Conservation (phyloP, 2,888 invertebrate genomes). For the Coremacera marginata region DNA sequence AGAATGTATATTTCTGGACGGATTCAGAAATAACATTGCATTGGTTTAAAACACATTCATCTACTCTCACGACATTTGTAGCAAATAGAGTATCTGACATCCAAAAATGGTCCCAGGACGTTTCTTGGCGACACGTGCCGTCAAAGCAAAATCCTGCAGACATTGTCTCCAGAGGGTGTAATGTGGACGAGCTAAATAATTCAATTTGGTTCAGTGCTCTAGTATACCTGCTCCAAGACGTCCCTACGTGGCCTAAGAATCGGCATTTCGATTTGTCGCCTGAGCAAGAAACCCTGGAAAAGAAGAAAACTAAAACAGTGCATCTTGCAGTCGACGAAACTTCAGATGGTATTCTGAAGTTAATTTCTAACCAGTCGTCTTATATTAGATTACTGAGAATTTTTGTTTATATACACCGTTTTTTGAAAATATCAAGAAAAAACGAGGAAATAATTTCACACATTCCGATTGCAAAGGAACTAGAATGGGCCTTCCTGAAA, state of each 20-base stretch:
- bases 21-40: neutral
- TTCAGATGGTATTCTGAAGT: neutral
- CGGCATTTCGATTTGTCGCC: too few species aligned
- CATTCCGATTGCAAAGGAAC: neutral
- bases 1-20: too few species aligned
- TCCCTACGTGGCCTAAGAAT: too few species aligned
- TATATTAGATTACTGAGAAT: neutral
- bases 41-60: slow-evolving; percentile 3
- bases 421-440: neutral
- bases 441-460: neutral
- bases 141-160: slow-evolving; percentile 14
- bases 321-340: neutral
- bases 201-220: too few species aligned
- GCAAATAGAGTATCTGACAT: slow-evolving; percentile 17
- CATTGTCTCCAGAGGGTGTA: too few species aligned
- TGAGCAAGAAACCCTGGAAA: neutral
- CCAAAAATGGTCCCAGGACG: neutral
- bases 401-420: neutral
- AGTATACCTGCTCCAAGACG: too few species aligned
- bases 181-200: too few species aligned
- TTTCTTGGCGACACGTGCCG: slow-evolving; percentile 3
- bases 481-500: neutral
- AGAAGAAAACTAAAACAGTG: neutral
- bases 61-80: slow-evolving; percentile 1
- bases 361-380: neutral